These are phyloP conservation scores for Metaphire vulgaris DNA, from an alignment of 1,140 invertebrate genomes.

Conservation along the genomic window DNA sequence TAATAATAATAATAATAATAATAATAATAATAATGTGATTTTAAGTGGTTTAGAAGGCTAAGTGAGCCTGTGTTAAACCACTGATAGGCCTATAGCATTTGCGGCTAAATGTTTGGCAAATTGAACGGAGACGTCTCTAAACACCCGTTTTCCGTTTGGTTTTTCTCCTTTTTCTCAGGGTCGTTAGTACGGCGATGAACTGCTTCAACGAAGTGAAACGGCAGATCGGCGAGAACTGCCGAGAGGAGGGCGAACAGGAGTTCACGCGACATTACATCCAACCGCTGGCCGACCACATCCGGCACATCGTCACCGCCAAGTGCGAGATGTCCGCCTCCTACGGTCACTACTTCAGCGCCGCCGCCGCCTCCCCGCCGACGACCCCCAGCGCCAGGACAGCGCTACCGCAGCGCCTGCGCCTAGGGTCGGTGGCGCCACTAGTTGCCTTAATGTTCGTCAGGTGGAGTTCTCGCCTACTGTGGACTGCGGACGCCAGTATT, in stretches of 20 bases:
- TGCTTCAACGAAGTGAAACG: background rate
- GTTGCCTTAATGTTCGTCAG: background rate
- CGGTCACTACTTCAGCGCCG: background rate
- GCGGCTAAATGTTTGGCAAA: no score
- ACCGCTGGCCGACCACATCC: background rate
- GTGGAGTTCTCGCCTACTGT: background rate
- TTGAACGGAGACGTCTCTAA: no score
- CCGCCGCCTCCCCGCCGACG: background rate
- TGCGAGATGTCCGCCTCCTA: background rate
- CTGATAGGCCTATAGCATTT: no score
- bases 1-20: no score
- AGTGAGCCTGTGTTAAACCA: no score
- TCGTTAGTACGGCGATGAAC: background rate
- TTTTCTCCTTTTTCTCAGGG: background rate
- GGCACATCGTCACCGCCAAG: background rate
- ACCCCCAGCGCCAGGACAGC: no score
- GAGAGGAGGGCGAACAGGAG: background rate
- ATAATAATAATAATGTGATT: no score
- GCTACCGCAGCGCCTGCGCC: background rate
- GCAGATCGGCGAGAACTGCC: background rate
- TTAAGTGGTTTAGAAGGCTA: no score
- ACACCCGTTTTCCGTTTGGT: no score
- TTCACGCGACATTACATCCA: background rate
- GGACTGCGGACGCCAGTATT: no score
- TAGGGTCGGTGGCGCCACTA: background rate